Conservation (phyloP, 2,797 vertebrate species). For the Chaunax sp. region DNA sequence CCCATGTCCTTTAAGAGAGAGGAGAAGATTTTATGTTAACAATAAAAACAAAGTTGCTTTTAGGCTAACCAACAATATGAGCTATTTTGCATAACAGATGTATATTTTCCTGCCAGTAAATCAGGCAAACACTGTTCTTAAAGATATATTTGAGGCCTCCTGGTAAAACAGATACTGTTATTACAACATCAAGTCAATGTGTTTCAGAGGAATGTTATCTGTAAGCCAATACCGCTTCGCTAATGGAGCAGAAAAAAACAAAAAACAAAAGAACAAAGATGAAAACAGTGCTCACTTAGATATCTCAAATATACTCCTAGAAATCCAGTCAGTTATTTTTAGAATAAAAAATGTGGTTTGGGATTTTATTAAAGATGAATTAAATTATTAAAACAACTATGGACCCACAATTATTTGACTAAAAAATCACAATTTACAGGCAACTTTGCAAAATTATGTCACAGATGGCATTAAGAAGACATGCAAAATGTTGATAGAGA, state of each 20-base stretch:
- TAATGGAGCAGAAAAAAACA: neutral
- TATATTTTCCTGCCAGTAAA: neutral
- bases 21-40: neutral
- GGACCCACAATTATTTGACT: neutral
- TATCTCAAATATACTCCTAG: neutral
- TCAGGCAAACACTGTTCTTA: neutral
- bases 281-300: neutral
- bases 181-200: neutral
- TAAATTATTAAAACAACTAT: neutral
- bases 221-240: neutral
- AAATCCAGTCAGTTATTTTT: neutral
- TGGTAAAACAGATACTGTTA: neutral
- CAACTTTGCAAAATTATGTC: no score
- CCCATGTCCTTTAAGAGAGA: slow-evolving; percentile 85
- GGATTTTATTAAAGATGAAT: neutral
- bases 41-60: slow-evolving; percentile 6
- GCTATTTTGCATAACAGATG: neutral
- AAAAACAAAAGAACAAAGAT: neutral
- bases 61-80: neutral
- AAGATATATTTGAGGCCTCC: neutral
- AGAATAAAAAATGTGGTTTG: neutral
- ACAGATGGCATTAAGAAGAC: no score
- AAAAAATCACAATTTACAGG: neutral
- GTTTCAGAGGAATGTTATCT: no score
- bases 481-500: neutral